A percentile compares a stretch with the other conserved stretches of the same genome.
These are phyloP conservation scores for Corynorhinus townsendii DNA, from an alignment of 2,113 vertebrate species.

Conservation along the genomic window DNA sequence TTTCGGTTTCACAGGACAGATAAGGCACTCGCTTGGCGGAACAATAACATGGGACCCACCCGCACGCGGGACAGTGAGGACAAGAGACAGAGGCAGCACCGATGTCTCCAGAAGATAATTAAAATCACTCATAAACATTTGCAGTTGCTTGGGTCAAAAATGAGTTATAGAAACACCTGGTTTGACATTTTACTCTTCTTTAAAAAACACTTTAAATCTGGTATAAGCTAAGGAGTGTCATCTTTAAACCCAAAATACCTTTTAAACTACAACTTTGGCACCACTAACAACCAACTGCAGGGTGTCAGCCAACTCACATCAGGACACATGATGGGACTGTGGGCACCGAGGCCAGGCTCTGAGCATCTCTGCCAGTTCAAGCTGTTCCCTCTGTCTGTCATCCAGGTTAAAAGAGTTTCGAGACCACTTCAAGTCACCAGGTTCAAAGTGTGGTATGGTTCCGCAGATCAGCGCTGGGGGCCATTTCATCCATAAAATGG, in stretches of 20 bases:
- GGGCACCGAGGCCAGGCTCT: background rate
- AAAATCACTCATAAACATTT: background rate
- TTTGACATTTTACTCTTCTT: background rate
- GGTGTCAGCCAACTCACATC: fast-evolving
- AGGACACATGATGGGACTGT: background rate
- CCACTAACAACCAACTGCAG: background rate
- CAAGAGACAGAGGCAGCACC: background rate
- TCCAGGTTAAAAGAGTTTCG: background rate
- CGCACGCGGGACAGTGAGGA: background rate
- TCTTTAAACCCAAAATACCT: background rate
- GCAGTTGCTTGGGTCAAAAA: background rate
- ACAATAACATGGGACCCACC: background rate
- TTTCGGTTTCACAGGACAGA: background rate
- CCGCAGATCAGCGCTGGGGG: background rate
- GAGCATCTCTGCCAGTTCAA: background rate
- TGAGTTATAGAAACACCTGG: background rate
- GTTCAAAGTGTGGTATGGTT: background rate
- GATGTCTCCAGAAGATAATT: background rate
- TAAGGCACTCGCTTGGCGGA: background rate
- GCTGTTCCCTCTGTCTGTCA: background rate
- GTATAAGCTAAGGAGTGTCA: background rate
- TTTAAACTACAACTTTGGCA: background rate
- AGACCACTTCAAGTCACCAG: background rate
- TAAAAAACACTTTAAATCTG: background rate
- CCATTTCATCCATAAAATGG: background rate